Percentiles rank a stretch among this genome's conserved stretches.
Evolutionary conservation across 2,113 vertebrate species (phyloP).

Genomic region (Pollachius pollachius): DNA sequence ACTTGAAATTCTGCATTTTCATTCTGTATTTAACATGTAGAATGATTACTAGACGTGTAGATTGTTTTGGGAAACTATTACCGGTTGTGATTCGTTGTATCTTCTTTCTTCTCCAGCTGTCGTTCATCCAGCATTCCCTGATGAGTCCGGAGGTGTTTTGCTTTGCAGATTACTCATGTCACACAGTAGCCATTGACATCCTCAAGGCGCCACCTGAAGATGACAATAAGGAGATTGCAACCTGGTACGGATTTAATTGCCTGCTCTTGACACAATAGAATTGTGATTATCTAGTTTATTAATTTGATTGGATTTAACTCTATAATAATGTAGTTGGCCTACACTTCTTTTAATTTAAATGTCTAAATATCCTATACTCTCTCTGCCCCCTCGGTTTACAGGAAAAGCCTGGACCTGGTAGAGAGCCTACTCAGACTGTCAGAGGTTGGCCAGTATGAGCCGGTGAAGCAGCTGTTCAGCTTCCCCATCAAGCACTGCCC

Average conservation of each 20-base stretch:
- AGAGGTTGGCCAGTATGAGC: conserved; percentile 96
- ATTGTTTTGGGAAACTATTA: no score
- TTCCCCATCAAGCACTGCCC: conserved; percentile 99
- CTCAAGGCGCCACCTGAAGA: conserved; percentile 99
- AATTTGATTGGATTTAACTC: not conserved
- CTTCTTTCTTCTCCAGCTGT: conserved; percentile 75
- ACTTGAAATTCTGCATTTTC: no score
- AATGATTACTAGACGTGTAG: not conserved
- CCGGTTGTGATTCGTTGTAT: no score
- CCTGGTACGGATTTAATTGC: conserved; percentile 79
- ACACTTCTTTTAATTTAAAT: not conserved
- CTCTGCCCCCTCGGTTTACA: conserved; percentile 43
- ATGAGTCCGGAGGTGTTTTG: conserved; percentile 98
- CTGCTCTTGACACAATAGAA: not conserved
- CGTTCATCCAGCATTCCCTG: conserved; percentile 97
- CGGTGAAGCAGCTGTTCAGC: conserved; percentile 98
- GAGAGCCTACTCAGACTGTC: conserved; percentile 91
- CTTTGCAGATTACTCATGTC: conserved; percentile 96
- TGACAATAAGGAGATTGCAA: conserved; percentile 97
- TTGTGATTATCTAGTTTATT: not conserved
- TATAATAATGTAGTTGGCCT: not conserved
- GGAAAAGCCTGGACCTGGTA: conserved; percentile 98
- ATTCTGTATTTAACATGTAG: no score
- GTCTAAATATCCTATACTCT: no score
- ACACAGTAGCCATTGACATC: conserved; percentile 94